phyloP scores from a whole-genome alignment of 2,888 invertebrate species.

The Polymixis flavicincta region DNA sequence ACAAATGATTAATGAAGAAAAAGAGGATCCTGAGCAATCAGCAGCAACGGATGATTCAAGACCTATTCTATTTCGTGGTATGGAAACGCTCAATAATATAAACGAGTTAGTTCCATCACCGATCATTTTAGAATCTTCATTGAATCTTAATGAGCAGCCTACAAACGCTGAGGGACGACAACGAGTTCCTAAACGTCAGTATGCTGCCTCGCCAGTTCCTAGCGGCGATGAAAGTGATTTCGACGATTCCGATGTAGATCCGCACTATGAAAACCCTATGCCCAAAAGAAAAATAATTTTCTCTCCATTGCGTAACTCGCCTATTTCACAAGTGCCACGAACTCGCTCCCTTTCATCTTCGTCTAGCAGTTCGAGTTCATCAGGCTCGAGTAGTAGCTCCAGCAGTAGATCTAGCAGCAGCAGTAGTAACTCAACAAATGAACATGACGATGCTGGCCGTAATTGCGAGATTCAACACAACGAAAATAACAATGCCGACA shows the following conservation, averaged over 20 bases:
- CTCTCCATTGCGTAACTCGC: background rate
- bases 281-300: background rate
- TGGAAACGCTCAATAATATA: too few relatives aligned
- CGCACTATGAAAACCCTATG: background rate
- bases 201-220: background rate
- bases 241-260: background rate
- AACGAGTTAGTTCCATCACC: too few relatives aligned
- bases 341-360: background rate
- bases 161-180: background rate
- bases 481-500: constrained; percentile 4
- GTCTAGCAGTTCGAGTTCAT: constrained; percentile 8
- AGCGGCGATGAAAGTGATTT: background rate
- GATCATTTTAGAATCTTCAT: too few relatives aligned
- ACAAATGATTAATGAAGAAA: background rate
- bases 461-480: background rate
- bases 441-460: constrained; percentile 1
- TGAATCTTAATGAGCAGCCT: too few relatives aligned
- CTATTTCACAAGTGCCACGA: constrained; percentile 4
- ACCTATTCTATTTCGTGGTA: too few relatives aligned
- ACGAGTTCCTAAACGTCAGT: constrained; percentile 7
- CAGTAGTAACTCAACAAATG: background rate
- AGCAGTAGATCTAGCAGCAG: background rate
- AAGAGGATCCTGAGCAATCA: too few relatives aligned
- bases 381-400: constrained; percentile 5
- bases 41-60: too few relatives aligned